Evolutionary conservation across 2,888 invertebrate genomes (phyloP).

Genomic region (Fabriciana adippe): DNA sequence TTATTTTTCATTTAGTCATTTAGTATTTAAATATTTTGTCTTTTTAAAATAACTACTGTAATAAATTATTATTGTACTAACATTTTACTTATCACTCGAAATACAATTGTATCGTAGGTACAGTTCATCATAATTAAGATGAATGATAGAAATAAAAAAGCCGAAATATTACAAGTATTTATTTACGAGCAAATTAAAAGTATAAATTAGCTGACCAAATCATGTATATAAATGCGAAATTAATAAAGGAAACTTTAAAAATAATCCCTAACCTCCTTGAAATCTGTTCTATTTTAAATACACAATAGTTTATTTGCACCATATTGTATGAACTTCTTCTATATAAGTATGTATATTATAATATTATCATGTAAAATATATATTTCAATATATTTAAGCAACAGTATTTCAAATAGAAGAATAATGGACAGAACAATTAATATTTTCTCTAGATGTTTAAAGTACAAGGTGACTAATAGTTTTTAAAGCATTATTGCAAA

Average conservation of each 20-base stretch:
- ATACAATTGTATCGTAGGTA: background rate
- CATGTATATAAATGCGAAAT: constrained; percentile 2
- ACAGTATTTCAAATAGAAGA: background rate
- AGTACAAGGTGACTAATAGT: background rate
- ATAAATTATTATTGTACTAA: no score
- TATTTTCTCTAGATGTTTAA: background rate
- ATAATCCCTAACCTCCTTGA: no score
- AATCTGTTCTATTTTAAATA: background rate
- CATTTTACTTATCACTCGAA: no score
- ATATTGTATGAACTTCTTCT: background rate
- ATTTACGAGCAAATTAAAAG: constrained; percentile 29
- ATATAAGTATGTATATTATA: background rate
- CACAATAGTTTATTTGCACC: constrained; percentile 1
- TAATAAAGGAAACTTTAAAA: background rate
- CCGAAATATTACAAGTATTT: constrained; percentile 11
- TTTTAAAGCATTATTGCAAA: background rate
- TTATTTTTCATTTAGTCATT: no score
- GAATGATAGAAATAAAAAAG: constrained; percentile 17
- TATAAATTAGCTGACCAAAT: background rate
- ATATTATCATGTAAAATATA: background rate
- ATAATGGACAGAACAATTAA: background rate
- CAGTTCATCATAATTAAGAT: background rate
- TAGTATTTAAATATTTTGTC: no score
- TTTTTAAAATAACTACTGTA: no score
- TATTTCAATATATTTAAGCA: background rate